These are phyloP conservation scores for Drosophila ironensis DNA, from an alignment of 1,140 invertebrate genomes.

Conservation along the genomic window DNA sequence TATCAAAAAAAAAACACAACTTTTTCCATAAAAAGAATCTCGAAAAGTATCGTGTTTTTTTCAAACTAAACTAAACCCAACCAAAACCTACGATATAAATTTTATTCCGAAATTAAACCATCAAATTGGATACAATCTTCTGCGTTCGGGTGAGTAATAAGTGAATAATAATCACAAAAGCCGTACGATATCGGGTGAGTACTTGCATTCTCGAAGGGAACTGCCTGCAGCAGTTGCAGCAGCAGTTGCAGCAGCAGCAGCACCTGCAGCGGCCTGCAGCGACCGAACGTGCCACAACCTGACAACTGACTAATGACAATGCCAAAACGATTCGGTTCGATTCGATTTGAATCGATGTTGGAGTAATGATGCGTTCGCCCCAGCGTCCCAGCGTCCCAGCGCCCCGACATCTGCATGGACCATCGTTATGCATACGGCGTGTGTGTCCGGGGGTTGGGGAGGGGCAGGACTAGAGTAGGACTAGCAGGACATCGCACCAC, in stretches of 20 bases:
- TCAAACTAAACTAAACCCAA: too few relatives aligned
- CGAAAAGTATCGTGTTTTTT: too few relatives aligned
- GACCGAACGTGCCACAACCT: conserved; percentile 50
- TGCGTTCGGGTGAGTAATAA: conserved; percentile 14
- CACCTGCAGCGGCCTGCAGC: conserved; percentile 16
- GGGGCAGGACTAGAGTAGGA: conserved; percentile 10
- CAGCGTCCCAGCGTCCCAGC: too few relatives aligned
- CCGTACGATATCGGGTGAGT: too few relatives aligned
- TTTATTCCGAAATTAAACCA: too few relatives aligned
- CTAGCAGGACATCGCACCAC: too few relatives aligned
- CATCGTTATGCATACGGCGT: conserved; percentile 16
- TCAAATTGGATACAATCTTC: not conserved
- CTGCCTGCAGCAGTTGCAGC: too few relatives aligned
- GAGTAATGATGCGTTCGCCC: conserved; percentile 62
- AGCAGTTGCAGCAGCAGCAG: too few relatives aligned
- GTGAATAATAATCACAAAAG: too few relatives aligned
- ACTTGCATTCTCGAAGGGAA: too few relatives aligned
- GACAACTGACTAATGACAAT: conserved; percentile 72
- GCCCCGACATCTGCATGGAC: conserved; percentile 45
- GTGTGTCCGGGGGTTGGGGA: not conserved
- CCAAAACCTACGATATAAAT: too few relatives aligned
- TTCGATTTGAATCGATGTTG: conserved; percentile 68
- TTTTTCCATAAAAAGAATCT: conserved; percentile 1
- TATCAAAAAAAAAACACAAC: not conserved
- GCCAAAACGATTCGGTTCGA: conserved; percentile 22